Evolutionary conservation across 2,888 invertebrate species (phyloP), one percentile per base, ranked within the genome.

Genomic region (Trachelus troglodyta): DNA sequence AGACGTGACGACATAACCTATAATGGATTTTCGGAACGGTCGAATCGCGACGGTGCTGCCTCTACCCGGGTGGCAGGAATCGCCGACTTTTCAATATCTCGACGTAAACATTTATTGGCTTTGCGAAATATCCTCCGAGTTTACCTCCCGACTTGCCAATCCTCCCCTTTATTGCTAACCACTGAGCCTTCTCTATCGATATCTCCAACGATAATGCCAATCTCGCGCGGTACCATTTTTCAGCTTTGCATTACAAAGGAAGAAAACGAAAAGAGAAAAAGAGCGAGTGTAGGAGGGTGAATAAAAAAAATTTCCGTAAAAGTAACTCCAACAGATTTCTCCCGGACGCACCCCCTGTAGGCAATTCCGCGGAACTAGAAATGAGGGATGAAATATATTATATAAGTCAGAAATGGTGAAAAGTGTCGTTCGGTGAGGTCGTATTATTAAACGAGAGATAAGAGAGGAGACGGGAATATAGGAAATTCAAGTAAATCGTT

Each of bases 71-170:
- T 56, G 56, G 23, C 56, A 56, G 9, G 56, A 56, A 56, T 2
- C 9, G 56, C 23, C 56, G 9, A 56, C 56, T 33, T 69, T 77
- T n/a, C 73, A 76, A 68, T 74, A 73, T 77, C 69, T 69, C 75
- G 71, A 77, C 77, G 77, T 77, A 77, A 77, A 77, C 77, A 75
- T 77, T 77, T 77, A 77, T 75, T 69, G 77, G 75, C 35, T 69
- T 40, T 35, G 69, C 75, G 77, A 69, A 56, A 77, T 75, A 75
- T 69, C 77, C 35, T 30, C 37, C 56, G 69, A 77, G 74, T 77
- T 77, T 77, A 77, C 75, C 37, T 34, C 23, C 34, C 74, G 75
- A 40, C 69, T 56, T 74, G 56, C 56, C 56, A 23, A 23, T 2
- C 56, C 56, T 56, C 2, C 56, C 23, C 9, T 56, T 56, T 56